These are phyloP conservation scores for Harpalus rubripes DNA, from an alignment of 2,888 invertebrate genomes.

Conservation along the genomic window DNA sequence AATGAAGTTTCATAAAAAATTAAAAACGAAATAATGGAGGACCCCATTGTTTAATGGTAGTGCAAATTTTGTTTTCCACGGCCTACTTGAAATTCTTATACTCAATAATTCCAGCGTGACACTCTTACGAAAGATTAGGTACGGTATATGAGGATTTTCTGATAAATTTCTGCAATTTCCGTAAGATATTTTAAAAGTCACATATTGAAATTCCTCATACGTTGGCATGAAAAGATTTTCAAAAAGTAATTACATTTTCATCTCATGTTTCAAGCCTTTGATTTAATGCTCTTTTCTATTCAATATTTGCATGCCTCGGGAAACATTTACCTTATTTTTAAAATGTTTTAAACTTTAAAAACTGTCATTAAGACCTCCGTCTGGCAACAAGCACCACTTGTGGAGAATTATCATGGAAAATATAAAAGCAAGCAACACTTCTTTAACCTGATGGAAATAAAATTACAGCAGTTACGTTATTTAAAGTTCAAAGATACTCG, in stretches of 20 bases:
- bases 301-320: background rate
- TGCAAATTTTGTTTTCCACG: too few relatives aligned
- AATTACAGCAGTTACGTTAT: conserved; percentile 55
- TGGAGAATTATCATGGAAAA: conserved; percentile 39
- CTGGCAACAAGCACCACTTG: conserved; percentile 48
- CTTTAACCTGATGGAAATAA: conserved; percentile 51
- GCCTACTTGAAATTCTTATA: too few relatives aligned
- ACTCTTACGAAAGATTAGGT: too few relatives aligned
- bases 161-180: too few relatives aligned
- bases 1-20: too few relatives aligned
- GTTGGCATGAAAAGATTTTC: background rate
- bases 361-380: conserved; percentile 37
- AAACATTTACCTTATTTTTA: conserved; percentile 9
- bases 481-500: conserved; percentile 48
- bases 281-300: conserved; percentile 15
- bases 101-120: too few relatives aligned
- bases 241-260: conserved; percentile 6
- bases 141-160: too few relatives aligned
- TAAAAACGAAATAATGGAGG: too few relatives aligned
- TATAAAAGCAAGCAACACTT: conserved; percentile 42
- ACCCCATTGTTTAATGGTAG: too few relatives aligned
- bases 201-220: too few relatives aligned
- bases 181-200: too few relatives aligned
- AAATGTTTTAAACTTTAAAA: conserved; percentile 3
- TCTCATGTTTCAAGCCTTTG: background rate